Base-by-base conservation (phyloP, 2,888 invertebrate species). In the Nezara viridula region DNA sequence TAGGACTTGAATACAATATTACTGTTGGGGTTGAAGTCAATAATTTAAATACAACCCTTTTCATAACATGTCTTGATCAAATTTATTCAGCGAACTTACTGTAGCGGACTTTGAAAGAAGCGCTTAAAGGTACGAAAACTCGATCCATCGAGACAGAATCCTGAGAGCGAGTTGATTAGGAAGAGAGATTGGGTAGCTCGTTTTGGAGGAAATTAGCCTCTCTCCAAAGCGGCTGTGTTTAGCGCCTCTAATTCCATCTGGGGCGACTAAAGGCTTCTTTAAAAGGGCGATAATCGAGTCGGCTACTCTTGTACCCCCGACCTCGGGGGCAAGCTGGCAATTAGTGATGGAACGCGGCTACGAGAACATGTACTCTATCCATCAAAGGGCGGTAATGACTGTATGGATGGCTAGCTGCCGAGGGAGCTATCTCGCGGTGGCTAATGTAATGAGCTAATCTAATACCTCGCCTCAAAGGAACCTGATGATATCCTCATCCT, bases 211-310 rank as follows among this genome's bases (percentile, higher is more conserved):
- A 73, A 73, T 73, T 37, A 19, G 16, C 66, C 66, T 21, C 37
- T 9, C 19, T 37, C 81, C 44, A 40, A 81, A 44, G 44, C 77
- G 77, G 6, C 55, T 40, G 77, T 9, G 77, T 40, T 44, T 44
- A 40, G 21, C 44, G 24, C 16, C 44, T 14, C 81, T 81, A 81
- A 81, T 81, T 47, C 81, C 44, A 47, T n/a, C 44, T n/a, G n/a
- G n/a, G 44, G 24, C 44, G 9, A 4, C 81, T 44, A 47, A 81
- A 44, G n/a, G 40, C 7, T 6, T 81, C 81, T 81, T 81, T 81
- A 44, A 81, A 77, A n/a, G 44, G n/a, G n/a, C n/a, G 44, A 44
- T 81, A 81, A 81, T 81, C 81, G 81, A 81, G 37, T 81, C n/a
- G 0, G 44, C 24, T 47, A 5, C 24, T n/a, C 44, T 47, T 24